These are phyloP conservation scores for Rousettus leschenaultii DNA, from an alignment of 2,113 vertebrate species.

Conservation along the genomic window DNA sequence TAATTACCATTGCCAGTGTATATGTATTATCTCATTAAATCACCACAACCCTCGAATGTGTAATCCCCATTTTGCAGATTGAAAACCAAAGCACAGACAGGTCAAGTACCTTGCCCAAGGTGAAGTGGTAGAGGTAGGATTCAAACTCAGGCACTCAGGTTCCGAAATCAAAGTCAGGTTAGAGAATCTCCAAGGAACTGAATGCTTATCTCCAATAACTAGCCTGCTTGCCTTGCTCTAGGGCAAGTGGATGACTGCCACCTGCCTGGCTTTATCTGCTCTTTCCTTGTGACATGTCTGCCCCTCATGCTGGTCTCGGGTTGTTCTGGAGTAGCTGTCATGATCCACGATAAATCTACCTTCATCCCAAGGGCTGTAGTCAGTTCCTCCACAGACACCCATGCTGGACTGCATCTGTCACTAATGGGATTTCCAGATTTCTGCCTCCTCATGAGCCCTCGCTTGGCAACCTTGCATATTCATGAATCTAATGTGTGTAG, in stretches of 20 bases:
- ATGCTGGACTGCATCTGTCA: conserved; percentile 20
- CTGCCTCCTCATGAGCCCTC: not conserved
- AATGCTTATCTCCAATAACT: not conserved
- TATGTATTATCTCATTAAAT: not conserved
- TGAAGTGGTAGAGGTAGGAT: not conserved
- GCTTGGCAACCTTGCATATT: not conserved
- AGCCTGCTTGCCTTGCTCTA: not conserved
- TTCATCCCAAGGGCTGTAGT: not conserved
- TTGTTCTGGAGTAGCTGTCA: not conserved
- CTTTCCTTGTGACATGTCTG: not conserved
- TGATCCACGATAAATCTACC: not conserved
- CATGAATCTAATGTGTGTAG: not conserved
- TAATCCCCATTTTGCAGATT: not conserved
- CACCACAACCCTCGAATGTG: not conserved
- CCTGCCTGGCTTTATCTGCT: not conserved
- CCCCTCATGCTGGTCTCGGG: not conserved
- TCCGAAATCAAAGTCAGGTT: not conserved
- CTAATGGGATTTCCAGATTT: conserved; percentile 71
- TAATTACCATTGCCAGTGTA: not conserved
- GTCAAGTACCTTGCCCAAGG: not conserved
- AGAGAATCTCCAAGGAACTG: not conserved
- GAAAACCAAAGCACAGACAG: not conserved
- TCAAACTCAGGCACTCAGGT: not conserved
- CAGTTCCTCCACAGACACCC: not conserved
- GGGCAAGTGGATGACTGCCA: not conserved